These are phyloP conservation scores for Macrobrachium nipponense DNA, from an alignment of 1,140 invertebrate genomes.

Conservation along the genomic window DNA sequence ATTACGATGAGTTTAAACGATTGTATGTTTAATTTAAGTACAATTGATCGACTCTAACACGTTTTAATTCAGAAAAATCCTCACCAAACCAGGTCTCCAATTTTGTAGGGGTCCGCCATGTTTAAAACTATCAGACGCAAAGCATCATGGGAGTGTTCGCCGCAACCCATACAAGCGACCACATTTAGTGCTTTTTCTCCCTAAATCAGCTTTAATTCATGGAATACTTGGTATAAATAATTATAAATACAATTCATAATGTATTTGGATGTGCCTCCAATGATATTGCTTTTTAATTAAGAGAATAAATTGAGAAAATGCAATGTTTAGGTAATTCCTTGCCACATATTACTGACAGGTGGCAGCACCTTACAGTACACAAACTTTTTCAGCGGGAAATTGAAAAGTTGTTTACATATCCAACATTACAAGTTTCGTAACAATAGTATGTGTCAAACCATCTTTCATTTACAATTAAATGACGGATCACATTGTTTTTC, in stretches of 20 bases:
- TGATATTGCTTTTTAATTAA: neutral
- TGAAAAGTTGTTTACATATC: constrained; percentile 48
- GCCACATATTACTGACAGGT: constrained; percentile 30
- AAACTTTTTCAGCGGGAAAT: constrained; percentile 55
- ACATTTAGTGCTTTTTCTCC: neutral
- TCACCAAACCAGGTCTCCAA: constrained; percentile 63
- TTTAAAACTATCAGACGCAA: constrained; percentile 46
- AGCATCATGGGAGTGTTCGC: constrained; percentile 12
- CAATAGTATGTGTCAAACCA: no score
- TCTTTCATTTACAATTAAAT: no score
- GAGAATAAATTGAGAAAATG: neutral
- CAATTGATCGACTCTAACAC: neutral
- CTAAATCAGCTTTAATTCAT: neutral
- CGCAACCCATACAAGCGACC: neutral
- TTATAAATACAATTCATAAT: neutral
- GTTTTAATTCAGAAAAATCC: neutral
- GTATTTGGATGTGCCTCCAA: neutral
- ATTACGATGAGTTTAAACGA: neutral
- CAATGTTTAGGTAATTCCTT: neutral
- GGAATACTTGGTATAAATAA: neutral
- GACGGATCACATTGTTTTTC: no score
- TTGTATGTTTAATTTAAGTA: neutral
- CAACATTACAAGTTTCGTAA: neutral
- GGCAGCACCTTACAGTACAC: constrained; percentile 63
- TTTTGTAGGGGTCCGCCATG: constrained; percentile 62